A percentile compares a stretch with the other conserved stretches of the same genome.
These are phyloP conservation scores for Himalopsyche japonica DNA, from an alignment of 2,888 invertebrate species.

Conservation along the genomic window DNA sequence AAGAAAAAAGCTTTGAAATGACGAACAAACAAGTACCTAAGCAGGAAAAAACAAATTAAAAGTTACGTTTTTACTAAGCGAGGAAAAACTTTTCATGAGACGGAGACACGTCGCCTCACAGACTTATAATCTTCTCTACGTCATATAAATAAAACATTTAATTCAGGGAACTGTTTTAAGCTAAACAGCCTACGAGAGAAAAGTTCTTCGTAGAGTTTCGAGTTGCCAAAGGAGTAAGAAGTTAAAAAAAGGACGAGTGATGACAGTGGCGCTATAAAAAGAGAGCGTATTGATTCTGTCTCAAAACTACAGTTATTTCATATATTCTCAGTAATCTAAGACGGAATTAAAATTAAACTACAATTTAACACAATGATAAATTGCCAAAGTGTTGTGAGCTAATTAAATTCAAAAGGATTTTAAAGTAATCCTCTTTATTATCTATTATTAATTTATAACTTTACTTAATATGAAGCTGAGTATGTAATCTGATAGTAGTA, in stretches of 20 bases:
- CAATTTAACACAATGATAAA: no score
- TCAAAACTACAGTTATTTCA: no score
- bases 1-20: background rate
- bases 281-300: background rate
- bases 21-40: background rate
- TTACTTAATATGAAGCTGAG: no score
- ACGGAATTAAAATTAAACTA: no score
- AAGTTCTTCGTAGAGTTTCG: background rate
- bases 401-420: no score
- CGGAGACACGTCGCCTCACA: background rate
- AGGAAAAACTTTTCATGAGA: background rate
- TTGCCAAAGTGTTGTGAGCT: no score
- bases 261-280: background rate
- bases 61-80: background rate
- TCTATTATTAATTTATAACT: no score
- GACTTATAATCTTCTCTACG: background rate
- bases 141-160: slow-evolving; percentile 6
- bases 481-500: no score
- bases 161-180: background rate
- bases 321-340: no score
- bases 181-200: background rate
- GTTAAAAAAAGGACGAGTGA: background rate
- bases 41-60: background rate
- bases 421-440: no score
- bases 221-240: background rate